Evolutionary conservation across 2,888 invertebrate species (phyloP).

Genomic region (Epistrophe eligans): DNA sequence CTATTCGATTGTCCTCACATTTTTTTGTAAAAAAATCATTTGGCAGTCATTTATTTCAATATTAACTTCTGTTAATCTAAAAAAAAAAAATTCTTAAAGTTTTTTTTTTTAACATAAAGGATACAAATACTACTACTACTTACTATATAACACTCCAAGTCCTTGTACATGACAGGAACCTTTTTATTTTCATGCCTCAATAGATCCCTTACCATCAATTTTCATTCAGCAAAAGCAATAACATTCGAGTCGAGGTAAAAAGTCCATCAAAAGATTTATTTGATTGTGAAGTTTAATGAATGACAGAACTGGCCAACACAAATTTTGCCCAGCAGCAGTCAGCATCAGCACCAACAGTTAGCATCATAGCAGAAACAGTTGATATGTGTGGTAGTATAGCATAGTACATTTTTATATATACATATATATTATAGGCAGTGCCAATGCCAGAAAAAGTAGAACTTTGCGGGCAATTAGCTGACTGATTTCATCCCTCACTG

Average conservation of each 20-base stretch:
- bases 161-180: constrained; percentile 40
- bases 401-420: background rate
- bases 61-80: background rate
- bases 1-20: too few relatives aligned
- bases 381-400: background rate
- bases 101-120: background rate
- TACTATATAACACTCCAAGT: constrained; percentile 8
- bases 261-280: constrained; percentile 76
- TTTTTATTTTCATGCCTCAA: constrained; percentile 74
- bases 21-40: background rate
- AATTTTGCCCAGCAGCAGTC: constrained; percentile 28
- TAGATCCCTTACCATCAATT: constrained; percentile 70
- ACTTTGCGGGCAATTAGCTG: constrained; percentile 76
- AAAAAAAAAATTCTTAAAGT: background rate
- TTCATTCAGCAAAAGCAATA: constrained; percentile 74
- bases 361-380: constrained; percentile 8
- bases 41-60: background rate
- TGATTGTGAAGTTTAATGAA: constrained; percentile 76
- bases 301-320: constrained; percentile 67
- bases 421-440: constrained; percentile 44
- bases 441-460: constrained; percentile 55
- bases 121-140: background rate
- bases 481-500: constrained; percentile 75
- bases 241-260: constrained; percentile 70
- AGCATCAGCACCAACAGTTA: background rate